These are phyloP conservation scores for Lates calcarifer DNA, from an alignment of 2,113 vertebrate species.

Conservation along the genomic window DNA sequence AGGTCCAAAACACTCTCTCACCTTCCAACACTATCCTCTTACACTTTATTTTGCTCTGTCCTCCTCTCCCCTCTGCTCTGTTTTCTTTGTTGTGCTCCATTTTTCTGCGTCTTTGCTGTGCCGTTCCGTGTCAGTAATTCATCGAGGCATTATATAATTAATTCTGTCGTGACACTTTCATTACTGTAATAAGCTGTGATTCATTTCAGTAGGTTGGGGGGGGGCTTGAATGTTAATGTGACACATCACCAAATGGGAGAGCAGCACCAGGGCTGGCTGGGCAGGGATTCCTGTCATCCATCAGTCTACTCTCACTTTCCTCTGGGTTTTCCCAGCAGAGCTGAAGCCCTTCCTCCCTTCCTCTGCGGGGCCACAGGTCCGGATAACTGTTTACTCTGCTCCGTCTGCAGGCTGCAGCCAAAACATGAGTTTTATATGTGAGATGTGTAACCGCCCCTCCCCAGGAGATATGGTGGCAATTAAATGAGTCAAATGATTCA, in stretches of 20 bases:
- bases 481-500: conserved; percentile 37
- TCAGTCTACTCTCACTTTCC: conserved; percentile 23
- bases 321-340: conserved; percentile 24
- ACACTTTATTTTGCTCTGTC: neutral
- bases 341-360: neutral
- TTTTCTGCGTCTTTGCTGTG: neutral
- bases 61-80: neutral
- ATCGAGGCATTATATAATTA: conserved; percentile 26
- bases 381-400: too few relatives aligned
- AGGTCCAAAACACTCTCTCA: conserved; percentile 31
- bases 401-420: too few relatives aligned
- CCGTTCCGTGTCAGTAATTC: neutral
- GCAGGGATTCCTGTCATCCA: conserved; percentile 30
- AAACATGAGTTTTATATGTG: conserved; percentile 25
- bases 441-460: conserved; percentile 17
- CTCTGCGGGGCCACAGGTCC: too few relatives aligned
- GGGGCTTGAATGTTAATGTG: conserved; percentile 54
- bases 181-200: conserved; percentile 54
- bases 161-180: conserved; percentile 52
- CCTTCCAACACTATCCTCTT: neutral
- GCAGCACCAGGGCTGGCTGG: neutral
- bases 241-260: conserved; percentile 47
- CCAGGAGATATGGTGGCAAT: conserved; percentile 9
- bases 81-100: neutral
- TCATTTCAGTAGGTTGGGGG: conserved; percentile 46